Evolutionary conservation across 1,140 invertebrate genomes (phyloP).

Genomic region (Helicoverpa armigera): DNA sequence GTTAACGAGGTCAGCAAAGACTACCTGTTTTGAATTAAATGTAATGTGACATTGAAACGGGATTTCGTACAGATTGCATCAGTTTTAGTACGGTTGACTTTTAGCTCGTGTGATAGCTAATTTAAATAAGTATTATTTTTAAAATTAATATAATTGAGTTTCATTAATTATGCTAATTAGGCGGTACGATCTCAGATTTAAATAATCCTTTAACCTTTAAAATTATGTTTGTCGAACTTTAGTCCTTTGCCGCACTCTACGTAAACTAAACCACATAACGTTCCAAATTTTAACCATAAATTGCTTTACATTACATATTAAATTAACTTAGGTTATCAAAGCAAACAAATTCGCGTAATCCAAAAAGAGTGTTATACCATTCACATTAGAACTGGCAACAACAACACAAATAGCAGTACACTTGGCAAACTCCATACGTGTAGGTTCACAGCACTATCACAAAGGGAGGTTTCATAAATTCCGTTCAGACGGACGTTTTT

Average conservation of each 20-base stretch:
- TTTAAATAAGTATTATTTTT: too few species aligned
- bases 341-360: background rate
- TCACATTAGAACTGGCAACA: background rate
- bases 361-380: background rate
- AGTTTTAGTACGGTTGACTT: background rate
- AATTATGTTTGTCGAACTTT: too few species aligned
- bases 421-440: background rate
- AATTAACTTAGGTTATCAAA: background rate
- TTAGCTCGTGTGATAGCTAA: too few species aligned
- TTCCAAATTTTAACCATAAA: background rate
- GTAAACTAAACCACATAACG: too few species aligned
- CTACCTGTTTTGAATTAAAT: constrained; percentile 39
- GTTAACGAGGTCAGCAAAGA: constrained; percentile 31
- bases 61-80: constrained; percentile 29
- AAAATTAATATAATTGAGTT: too few species aligned
- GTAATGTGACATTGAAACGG: constrained; percentile 28
- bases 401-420: background rate
- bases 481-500: constrained; percentile 45
- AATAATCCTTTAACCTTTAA: too few species aligned
- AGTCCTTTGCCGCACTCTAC: too few species aligned
- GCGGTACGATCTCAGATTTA: too few species aligned
- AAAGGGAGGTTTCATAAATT: constrained; percentile 51
- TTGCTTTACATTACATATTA: background rate
- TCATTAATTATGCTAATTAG: too few species aligned
- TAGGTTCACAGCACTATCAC: constrained; percentile 26